Conservation (phyloP, 2,888 invertebrate species). For the Torymus tubicola region DNA sequence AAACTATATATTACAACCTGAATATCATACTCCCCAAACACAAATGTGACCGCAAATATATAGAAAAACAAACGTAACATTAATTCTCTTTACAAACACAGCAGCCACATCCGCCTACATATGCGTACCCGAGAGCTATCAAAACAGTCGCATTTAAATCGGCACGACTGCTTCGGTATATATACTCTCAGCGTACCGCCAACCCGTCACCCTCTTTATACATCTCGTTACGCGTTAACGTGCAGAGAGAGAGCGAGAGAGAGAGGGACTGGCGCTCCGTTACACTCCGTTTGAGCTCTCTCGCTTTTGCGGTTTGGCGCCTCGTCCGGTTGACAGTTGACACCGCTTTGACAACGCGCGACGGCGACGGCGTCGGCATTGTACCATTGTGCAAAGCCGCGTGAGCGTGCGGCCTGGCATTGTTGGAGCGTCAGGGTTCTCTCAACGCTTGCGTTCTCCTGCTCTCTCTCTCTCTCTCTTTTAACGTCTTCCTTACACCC, state of each 20-base stretch:
- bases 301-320: constrained; percentile 64
- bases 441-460: background rate
- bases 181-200: too few relatives aligned
- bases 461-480: constrained; percentile 32
- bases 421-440: constrained; percentile 20
- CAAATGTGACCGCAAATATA: too few relatives aligned
- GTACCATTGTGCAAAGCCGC: constrained; percentile 71
- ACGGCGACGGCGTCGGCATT: constrained; percentile 48
- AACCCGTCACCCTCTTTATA: constrained; percentile 1
- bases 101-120: background rate
- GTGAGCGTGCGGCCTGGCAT: constrained; percentile 68
- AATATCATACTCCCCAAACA: too few relatives aligned
- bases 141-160: constrained; percentile 9
- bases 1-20: too few relatives aligned
- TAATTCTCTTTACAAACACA: background rate
- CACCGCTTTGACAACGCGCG: constrained; percentile 73
- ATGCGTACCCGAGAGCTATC: constrained; percentile 8
- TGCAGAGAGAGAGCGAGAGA: background rate
- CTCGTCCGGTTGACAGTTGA: constrained; percentile 73
- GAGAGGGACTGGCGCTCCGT: constrained; percentile 32
- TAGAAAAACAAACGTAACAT: too few relatives aligned
- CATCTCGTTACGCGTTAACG: constrained; percentile 26
- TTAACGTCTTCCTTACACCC: constrained; percentile 18
- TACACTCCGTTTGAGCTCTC: constrained; percentile 60
- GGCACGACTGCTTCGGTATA: background rate